A percentile compares a stretch with the other conserved stretches of the same genome.
Conservation (phyloP, 2,888 invertebrate genomes). For the Eupeodes latifasciatus region DNA sequence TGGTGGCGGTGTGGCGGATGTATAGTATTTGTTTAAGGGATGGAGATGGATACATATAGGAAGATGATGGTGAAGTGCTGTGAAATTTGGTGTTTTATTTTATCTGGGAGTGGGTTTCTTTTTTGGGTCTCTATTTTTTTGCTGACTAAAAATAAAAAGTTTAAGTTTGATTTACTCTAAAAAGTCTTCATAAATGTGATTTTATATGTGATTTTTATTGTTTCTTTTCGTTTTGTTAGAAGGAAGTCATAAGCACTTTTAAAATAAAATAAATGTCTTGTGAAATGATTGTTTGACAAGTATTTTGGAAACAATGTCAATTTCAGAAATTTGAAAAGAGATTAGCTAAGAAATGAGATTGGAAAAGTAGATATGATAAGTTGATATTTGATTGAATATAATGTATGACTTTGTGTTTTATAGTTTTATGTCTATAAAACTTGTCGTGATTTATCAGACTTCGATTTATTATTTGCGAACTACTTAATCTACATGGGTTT, state of each 20-base stretch:
- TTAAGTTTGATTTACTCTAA: constrained; percentile 46
- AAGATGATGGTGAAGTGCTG: constrained; percentile 46
- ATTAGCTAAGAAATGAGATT: constrained; percentile 26
- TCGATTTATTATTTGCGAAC: background rate
- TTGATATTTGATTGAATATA: background rate
- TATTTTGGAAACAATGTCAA: constrained; percentile 49
- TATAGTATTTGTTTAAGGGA: background rate
- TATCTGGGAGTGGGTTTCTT: constrained; percentile 15
- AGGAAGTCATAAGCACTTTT: constrained; percentile 34
- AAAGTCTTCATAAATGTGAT: constrained; percentile 42
- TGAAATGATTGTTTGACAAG: constrained; percentile 54
- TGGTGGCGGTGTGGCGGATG: no score
- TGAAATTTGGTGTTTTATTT: constrained; percentile 44
- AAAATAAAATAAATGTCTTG: constrained; percentile 31
- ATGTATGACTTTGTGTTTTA: background rate
- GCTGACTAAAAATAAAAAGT: constrained; percentile 41
- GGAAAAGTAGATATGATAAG: background rate
- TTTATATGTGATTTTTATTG: constrained; percentile 6
- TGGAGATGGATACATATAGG: background rate
- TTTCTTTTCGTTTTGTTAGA: background rate
- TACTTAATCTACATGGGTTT: background rate
- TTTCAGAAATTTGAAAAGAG: constrained; percentile 35
- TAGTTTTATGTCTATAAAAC: background rate
- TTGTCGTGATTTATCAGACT: constrained; percentile 8
- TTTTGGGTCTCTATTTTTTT: background rate